Conservation (phyloP, 1,140 invertebrate species). For the Eriosoma lanigerum region DNA sequence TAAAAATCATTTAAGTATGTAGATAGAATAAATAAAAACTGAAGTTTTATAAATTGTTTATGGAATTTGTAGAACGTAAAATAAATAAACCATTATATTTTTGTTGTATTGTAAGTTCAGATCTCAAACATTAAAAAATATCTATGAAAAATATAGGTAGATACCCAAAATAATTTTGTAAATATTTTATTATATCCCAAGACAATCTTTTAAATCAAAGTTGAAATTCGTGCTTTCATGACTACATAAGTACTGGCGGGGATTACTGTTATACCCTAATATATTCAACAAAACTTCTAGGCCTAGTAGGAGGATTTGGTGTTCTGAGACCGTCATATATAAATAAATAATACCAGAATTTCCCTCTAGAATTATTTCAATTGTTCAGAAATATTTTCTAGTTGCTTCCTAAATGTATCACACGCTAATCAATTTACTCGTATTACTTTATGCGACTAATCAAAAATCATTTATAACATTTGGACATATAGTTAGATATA, state of each 20-base stretch:
- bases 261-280: constrained; percentile 8
- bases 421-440: background rate
- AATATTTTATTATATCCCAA: constrained; percentile 28
- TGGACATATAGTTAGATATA: no score
- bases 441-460: background rate
- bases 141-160: constrained; percentile 4
- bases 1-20: background rate
- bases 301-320: background rate
- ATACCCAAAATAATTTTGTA: background rate
- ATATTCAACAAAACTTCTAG: constrained; percentile 24
- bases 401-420: background rate
- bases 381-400: constrained; percentile 10
- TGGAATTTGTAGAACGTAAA: background rate
- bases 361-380: background rate
- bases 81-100: background rate
- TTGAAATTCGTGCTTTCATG: constrained; percentile 25
- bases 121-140: constrained; percentile 6
- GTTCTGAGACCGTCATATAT: constrained; percentile 2
- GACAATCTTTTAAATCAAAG: constrained; percentile 37
- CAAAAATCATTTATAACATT: no score
- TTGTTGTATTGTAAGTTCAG: background rate
- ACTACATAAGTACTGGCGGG: constrained; percentile 24
- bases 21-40: background rate
- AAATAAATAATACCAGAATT: constrained; percentile 49
- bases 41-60: no score